Percentiles rank a stretch among this genome's conserved stretches.
Evolutionary conservation across 2,113 vertebrate species (phyloP).

Genomic region (Piliocolobus tephrosceles): DNA sequence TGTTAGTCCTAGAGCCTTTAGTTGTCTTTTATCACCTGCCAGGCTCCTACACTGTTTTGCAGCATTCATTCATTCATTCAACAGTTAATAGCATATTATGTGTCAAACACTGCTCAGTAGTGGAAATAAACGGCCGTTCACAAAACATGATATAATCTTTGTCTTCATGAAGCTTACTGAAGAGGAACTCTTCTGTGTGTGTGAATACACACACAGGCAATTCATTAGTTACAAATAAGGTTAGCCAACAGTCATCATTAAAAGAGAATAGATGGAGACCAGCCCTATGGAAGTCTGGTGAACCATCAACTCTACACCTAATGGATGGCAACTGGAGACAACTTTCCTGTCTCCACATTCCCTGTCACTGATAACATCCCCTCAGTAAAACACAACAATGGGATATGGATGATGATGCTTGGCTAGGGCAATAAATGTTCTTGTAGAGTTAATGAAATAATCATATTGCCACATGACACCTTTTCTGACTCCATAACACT

Average conservation of each 20-base stretch:
- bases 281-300: background rate
- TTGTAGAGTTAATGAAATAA: slow-evolving; percentile 51
- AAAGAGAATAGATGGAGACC: background rate
- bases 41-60: background rate
- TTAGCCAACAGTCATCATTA: background rate
- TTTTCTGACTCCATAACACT: slow-evolving; percentile 45
- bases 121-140: background rate
- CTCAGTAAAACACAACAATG: slow-evolving; percentile 28
- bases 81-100: background rate
- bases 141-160: background rate
- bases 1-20: background rate
- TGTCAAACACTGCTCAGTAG: background rate
- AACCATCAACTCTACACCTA: background rate
- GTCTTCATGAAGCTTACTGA: background rate
- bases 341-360: slow-evolving; percentile 29
- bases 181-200: background rate
- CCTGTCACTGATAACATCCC: slow-evolving; percentile 54
- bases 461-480: slow-evolving; percentile 36
- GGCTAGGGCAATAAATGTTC: slow-evolving; percentile 27
- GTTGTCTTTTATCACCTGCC: background rate
- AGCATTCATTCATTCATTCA: background rate
- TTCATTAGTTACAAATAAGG: background rate
- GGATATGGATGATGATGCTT: background rate
- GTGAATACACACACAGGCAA: background rate
- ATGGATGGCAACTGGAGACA: background rate